Evolutionary conservation across 2,113 vertebrate genomes (phyloP).

Genomic region (Zootoca vivipara): DNA sequence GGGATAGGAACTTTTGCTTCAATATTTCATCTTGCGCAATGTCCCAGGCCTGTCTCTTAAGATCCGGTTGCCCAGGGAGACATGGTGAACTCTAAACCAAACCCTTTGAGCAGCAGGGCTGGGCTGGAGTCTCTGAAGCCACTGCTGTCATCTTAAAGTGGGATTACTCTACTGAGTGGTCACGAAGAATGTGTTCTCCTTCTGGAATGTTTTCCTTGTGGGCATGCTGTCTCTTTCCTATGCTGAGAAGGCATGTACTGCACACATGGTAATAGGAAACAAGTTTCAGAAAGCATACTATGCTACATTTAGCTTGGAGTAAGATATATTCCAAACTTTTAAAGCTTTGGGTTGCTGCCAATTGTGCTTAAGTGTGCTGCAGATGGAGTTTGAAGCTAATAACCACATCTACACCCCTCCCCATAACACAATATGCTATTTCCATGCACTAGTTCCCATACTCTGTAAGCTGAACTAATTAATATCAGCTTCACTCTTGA

Average conservation of each 20-base stretch:
- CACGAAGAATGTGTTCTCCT: constrained; percentile 68
- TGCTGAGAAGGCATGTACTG: constrained; percentile 57
- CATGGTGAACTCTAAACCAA: constrained; percentile 45
- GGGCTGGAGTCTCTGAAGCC: constrained; percentile 54
- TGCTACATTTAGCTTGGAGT: constrained; percentile 56
- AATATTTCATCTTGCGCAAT: not conserved
- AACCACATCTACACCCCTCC: constrained; percentile 22
- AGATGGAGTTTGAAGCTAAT: constrained; percentile 50
- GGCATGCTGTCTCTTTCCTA: constrained; percentile 58
- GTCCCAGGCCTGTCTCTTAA: constrained; percentile 37
- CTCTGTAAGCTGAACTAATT: constrained; percentile 46
- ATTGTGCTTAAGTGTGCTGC: constrained; percentile 56
- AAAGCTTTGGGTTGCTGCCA: constrained; percentile 45
- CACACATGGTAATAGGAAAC: constrained; percentile 51
- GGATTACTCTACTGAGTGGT: constrained; percentile 67
- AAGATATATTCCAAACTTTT: constrained; percentile 47
- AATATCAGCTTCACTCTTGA: constrained; percentile 29
- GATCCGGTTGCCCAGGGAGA: constrained; percentile 50
- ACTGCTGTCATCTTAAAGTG: constrained; percentile 58
- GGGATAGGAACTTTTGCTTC: not conserved
- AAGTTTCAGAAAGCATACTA: constrained; percentile 55
- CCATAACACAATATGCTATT: constrained; percentile 40
- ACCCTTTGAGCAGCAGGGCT: constrained; percentile 61
- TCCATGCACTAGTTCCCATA: constrained; percentile 38
- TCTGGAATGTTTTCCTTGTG: constrained; percentile 69